Evolutionary conservation across 2,888 invertebrate genomes (phyloP).

Genomic region (Acleris cristana): DNA sequence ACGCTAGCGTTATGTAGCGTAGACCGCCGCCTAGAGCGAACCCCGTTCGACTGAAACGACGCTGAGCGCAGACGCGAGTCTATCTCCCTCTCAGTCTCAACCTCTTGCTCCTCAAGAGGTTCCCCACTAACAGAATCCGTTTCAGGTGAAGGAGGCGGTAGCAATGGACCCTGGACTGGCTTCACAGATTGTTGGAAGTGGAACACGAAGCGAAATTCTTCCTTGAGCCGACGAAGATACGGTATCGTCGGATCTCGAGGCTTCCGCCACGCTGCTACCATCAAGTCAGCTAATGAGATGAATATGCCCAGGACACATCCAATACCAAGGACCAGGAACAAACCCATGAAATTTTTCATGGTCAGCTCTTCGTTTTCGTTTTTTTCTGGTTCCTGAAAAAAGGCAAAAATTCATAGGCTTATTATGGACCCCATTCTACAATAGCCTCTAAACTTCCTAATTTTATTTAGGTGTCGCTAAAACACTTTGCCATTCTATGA

Average conservation of each 20-base stretch:
- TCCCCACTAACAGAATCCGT: constrained; percentile 9
- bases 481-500: no score
- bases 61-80: constrained; percentile 23
- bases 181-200: constrained; percentile 68
- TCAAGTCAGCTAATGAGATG: constrained; percentile 86
- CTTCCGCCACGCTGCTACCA: constrained; percentile 57
- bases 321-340: constrained; percentile 89
- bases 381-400: constrained; percentile 58
- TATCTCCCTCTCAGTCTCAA: constrained; percentile 3
- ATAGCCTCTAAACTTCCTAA: no score
- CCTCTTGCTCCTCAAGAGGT: constrained; percentile 19
- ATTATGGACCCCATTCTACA: no score
- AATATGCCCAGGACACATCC: constrained; percentile 86
- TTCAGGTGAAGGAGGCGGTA: constrained; percentile 40
- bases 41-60: constrained; percentile 22
- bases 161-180: constrained; percentile 58
- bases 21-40: constrained; percentile 16
- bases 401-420: no score
- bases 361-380: constrained; percentile 71
- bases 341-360: constrained; percentile 91
- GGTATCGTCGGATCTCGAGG: constrained; percentile 52
- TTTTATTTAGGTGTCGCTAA: no score
- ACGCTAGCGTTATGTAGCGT: constrained; percentile 27
- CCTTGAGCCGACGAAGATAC: constrained; percentile 56
- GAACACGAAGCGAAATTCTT: constrained; percentile 73